Evolutionary conservation across 2,888 invertebrate genomes (phyloP), one percentile per base, ranked within the genome.

Genomic region (Eudiplozoon nipponicum): DNA sequence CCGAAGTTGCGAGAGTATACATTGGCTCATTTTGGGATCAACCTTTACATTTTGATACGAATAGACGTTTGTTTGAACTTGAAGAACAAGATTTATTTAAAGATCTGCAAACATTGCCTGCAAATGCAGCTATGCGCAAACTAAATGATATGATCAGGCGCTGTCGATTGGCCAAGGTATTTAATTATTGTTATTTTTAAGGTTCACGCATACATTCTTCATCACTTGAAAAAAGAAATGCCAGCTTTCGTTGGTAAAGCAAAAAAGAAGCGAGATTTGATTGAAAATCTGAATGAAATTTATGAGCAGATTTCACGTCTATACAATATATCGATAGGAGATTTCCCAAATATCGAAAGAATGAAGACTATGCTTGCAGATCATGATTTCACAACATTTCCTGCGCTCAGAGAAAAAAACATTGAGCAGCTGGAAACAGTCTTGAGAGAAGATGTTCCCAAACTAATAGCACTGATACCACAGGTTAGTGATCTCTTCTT

Each of bases 171-270:
- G 44, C 44, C 31, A 44, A 44, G 38, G 41, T 41, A 7, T 9
- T 13, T 31, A 7, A 13, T 34, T 34, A 20, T 33, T 35, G 43
- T 38, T 43, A 46, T 22, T 11, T 28, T 9, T 7, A 42, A 70
- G 69, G 84, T 86, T 1, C 90, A 94, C 61, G 86, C 90, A 0
- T 86, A 78, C 54, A 86, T 94, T 49, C 86, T 94, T 45, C 71
- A 78, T 48, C 74, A 80, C 50, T 64, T 94, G 48, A 68, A 72
- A 50, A 80, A 80, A 63, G 80, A 84, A 53, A 86, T 94, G 84
- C 90, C 94, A 0, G 69, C 74, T 3, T 65, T 94, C 63, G 86
- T 90, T 57, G 84, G 84, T 31, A 90, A 90, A 60, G 86, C 86
- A 46, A 69, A 71, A 40, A 90, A 84, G 61, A 90, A 94, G 64